Percentiles rank a stretch among this genome's conserved stretches.
phyloP scores from a whole-genome alignment of 2,797 vertebrate species.

The Pelodytes ibericus region DNA sequence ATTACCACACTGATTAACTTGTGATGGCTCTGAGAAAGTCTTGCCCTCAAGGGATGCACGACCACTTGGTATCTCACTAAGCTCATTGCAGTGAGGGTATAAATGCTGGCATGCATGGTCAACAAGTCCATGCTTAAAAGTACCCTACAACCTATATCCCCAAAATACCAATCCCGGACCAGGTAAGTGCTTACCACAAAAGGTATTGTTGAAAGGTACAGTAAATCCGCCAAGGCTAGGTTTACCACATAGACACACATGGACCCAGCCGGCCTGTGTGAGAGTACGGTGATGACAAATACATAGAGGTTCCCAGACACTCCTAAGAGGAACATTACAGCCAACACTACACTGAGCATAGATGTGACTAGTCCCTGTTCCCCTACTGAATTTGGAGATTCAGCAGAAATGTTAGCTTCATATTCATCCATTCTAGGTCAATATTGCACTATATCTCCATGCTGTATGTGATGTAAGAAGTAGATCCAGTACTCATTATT shows the following conservation, averaged over 20 bases:
- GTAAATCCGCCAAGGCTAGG: constrained; percentile 81
- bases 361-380: constrained; percentile 72
- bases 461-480: background rate
- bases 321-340: constrained; percentile 77
- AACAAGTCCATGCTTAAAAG: constrained; percentile 86
- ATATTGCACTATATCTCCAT: background rate
- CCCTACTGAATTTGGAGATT: constrained; percentile 7
- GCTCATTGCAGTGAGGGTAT: constrained; percentile 82
- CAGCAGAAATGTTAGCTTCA: constrained; percentile 23
- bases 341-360: constrained; percentile 71
- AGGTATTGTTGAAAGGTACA: constrained; percentile 87
- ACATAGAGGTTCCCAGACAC: constrained; percentile 80
- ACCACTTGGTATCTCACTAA: constrained; percentile 84
- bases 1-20: constrained; percentile 57
- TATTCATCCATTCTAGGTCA: constrained; percentile 16
- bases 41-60: constrained; percentile 72
- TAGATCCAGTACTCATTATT: background rate
- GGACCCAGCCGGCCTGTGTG: constrained; percentile 73
- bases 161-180: constrained; percentile 81
- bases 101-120: constrained; percentile 87
- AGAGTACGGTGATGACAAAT: constrained; percentile 75
- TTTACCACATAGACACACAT: constrained; percentile 82
- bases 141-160: constrained; percentile 81
- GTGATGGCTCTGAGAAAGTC: constrained; percentile 53
- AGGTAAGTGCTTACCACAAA: constrained; percentile 88